These are phyloP conservation scores for Stercorarius parasiticus DNA, from an alignment of 2,113 vertebrate genomes.

Conservation along the genomic window DNA sequence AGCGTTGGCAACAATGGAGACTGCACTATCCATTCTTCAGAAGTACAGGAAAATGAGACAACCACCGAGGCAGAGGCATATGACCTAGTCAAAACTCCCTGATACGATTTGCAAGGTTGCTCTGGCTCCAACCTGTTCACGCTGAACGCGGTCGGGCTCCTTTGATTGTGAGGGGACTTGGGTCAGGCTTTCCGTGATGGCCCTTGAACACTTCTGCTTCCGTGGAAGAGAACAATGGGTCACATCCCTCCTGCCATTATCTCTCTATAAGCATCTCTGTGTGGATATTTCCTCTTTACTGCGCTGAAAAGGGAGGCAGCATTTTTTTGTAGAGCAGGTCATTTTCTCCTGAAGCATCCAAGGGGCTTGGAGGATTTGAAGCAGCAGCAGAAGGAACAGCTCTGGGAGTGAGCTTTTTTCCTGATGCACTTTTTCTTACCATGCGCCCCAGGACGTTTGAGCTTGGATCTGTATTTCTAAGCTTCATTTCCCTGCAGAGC, in stretches of 20 bases:
- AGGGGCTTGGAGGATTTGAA: neutral
- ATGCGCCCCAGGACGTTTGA: neutral
- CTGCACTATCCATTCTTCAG: neutral
- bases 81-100: neutral
- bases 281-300: neutral
- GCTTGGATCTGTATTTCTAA: neutral
- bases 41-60: neutral
- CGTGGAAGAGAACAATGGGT: neutral
- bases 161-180: neutral
- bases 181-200: neutral
- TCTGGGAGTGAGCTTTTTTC: neutral
- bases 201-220: neutral
- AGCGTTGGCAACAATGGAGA: neutral
- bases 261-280: neutral
- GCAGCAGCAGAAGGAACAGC: neutral
- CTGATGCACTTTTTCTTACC: neutral
- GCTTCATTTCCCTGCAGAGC: neutral
- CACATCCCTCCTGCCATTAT: neutral
- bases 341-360: neutral
- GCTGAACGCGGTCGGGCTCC: neutral
- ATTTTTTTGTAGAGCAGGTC: neutral
- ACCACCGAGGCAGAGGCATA: neutral
- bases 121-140: neutral
- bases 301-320: neutral
- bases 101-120: neutral